Conservation (phyloP, 2,113 vertebrate species). For the human region DNA sequence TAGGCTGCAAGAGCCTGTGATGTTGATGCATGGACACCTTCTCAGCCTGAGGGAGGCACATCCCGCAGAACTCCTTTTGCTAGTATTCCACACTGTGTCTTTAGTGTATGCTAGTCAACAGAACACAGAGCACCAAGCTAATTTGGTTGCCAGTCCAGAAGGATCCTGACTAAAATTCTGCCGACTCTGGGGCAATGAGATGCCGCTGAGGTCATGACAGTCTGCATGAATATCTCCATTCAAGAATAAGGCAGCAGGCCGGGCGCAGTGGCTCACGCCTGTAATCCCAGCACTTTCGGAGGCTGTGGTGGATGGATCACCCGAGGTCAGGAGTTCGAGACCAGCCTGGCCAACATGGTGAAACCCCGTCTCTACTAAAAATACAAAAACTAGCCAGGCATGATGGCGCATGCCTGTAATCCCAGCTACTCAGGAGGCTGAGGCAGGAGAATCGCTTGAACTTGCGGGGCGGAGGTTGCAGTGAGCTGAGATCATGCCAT, state of each 20-base stretch:
- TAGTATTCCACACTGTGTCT: neutral
- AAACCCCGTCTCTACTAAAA: no score
- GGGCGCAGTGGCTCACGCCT: no score
- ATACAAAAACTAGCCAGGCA: no score
- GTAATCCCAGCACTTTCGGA: no score
- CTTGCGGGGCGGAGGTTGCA: no score
- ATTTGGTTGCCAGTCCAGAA: neutral
- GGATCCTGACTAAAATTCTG: neutral
- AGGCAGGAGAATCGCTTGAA: no score
- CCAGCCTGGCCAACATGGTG: no score
- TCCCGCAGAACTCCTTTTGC: neutral
- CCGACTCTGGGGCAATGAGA: fast-evolving
- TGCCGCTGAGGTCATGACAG: fast-evolving
- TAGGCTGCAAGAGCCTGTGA: fast-evolving
- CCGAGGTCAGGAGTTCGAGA: no score
- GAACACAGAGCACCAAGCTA: neutral
- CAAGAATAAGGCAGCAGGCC: neutral
- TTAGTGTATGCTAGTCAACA: neutral
- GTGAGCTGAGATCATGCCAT: no score
- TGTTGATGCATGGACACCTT: neutral
- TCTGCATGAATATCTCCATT: neutral
- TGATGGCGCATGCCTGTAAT: no score
- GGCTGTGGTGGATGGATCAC: no score
- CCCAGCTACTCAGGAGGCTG: no score
- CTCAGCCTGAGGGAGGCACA: neutral